Percentiles rank a stretch among this genome's conserved stretches.
These are phyloP conservation scores for Sphenopsis melanotis DNA, from an alignment of 2,797 vertebrate genomes.

Conservation along the genomic window DNA sequence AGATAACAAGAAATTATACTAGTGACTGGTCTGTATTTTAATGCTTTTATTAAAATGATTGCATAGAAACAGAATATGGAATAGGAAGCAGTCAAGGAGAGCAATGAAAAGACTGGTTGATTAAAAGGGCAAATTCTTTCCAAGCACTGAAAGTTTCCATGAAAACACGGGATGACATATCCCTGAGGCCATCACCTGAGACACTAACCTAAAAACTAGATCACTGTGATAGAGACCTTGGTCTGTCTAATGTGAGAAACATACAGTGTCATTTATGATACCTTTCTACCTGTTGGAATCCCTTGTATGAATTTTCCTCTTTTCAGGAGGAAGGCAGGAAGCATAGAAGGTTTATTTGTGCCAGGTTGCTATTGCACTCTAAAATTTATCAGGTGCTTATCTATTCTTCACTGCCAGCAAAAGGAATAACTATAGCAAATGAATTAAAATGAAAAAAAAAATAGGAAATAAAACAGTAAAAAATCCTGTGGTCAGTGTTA, in stretches of 20 bases:
- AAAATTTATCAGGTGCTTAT: neutral
- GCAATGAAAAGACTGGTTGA: neutral
- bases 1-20: neutral
- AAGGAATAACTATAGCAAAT: neutral
- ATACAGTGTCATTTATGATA: neutral
- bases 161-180: neutral
- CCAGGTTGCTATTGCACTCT: neutral
- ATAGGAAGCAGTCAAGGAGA: neutral
- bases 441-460: neutral
- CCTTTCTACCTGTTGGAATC: neutral
- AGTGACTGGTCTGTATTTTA: neutral
- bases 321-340: neutral
- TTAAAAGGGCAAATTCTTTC: neutral
- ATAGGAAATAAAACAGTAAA: neutral
- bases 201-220: neutral
- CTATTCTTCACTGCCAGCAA: neutral
- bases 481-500: neutral
- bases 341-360: neutral
- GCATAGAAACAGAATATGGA: neutral
- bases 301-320: accelerated
- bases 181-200: neutral
- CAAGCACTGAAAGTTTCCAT: neutral
- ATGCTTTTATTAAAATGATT: neutral
- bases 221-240: neutral
- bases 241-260: neutral